phyloP scores from a whole-genome alignment of 2,797 vertebrate genomes.

The Hydrophis major region DNA sequence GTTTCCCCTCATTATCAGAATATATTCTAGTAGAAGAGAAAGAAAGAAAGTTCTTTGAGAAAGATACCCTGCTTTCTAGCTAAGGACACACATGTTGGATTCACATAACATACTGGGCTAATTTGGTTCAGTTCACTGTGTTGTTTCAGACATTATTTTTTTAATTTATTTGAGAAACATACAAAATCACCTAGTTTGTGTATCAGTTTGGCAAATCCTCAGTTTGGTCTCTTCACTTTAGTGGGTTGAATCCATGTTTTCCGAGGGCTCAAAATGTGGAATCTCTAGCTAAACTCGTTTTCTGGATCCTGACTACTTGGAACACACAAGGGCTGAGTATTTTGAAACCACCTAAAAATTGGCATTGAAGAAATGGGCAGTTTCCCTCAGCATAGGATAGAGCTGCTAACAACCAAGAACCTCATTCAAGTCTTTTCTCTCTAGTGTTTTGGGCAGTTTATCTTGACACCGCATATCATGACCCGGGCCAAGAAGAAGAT shows the following conservation, averaged over 20 bases:
- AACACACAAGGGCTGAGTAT: background rate
- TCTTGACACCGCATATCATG: slow-evolving; percentile 97
- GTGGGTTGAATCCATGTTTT: background rate
- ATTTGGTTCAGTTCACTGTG: background rate
- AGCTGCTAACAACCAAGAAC: background rate
- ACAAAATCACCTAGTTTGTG: background rate
- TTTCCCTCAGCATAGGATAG: too few relatives aligned
- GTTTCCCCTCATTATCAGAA: background rate
- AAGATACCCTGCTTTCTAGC: background rate
- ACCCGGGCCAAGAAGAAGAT: slow-evolving; percentile 95
- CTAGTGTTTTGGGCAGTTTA: slow-evolving; percentile 95
- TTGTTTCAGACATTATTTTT: background rate
- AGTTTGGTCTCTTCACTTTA: background rate
- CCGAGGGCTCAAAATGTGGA: background rate
- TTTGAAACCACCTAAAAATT: background rate
- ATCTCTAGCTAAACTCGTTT: background rate
- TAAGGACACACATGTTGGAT: background rate
- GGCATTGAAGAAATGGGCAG: background rate
- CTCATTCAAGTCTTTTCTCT: background rate
- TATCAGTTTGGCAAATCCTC: background rate
- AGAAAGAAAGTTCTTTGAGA: background rate
- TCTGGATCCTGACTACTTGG: background rate
- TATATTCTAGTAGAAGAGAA: background rate
- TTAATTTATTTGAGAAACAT: background rate
- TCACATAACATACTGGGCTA: background rate